These are phyloP conservation scores for Lepidurus couesii DNA, from an alignment of 1,140 invertebrate genomes.

Conservation along the genomic window DNA sequence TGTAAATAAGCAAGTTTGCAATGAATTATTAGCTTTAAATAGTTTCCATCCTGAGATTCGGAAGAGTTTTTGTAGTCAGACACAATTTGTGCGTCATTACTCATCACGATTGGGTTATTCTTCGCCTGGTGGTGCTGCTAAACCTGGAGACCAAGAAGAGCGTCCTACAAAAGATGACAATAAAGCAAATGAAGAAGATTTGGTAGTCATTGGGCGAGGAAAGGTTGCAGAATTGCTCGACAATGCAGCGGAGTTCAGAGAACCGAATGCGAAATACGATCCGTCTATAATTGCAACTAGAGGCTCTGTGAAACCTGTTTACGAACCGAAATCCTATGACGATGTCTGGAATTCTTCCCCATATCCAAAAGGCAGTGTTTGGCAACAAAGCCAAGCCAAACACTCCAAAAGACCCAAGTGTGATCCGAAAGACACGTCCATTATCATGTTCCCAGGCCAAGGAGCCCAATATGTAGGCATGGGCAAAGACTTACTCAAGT, in stretches of 20 bases:
- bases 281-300: constrained; percentile 2
- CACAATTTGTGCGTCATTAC: background rate
- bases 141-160: background rate
- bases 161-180: background rate
- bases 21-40: no score
- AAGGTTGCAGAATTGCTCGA: constrained; percentile 46
- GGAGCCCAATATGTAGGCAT: constrained; percentile 84
- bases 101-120: background rate
- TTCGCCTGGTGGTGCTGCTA: background rate
- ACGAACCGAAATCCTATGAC: constrained; percentile 43
- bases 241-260: constrained; percentile 52
- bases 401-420: constrained; percentile 48
- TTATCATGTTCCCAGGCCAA: constrained; percentile 90
- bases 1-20: no score
- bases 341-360: constrained; percentile 58
- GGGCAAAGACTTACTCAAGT: constrained; percentile 65
- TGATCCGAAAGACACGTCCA: constrained; percentile 59
- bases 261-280: constrained; percentile 37
- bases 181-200: background rate
- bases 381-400: constrained; percentile 37
- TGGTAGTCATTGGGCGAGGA: background rate
- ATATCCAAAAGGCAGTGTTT: constrained; percentile 48
- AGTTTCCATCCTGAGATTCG: no score
- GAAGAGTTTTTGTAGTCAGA: background rate
- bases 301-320: constrained; percentile 29